Conservation (phyloP, 2,888 invertebrate species). For the Dermolepida albohirtum region DNA sequence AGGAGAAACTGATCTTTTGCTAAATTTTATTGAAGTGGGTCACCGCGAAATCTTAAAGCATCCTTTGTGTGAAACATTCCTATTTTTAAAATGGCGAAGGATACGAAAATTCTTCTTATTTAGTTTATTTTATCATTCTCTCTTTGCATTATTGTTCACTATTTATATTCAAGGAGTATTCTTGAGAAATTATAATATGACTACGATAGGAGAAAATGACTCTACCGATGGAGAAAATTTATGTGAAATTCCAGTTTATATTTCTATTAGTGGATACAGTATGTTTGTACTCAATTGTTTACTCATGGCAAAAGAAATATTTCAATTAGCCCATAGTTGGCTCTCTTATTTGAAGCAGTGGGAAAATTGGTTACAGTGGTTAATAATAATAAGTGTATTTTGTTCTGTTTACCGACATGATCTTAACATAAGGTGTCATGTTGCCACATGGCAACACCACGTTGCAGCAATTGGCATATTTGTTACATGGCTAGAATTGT, state of each 20-base stretch:
- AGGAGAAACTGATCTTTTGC: conserved; percentile 77
- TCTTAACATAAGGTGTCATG: conserved; percentile 53
- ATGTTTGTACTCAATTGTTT: conserved; percentile 74
- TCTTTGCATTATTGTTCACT: conserved; percentile 82
- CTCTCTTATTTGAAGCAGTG: conserved; percentile 80
- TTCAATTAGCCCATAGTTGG: conserved; percentile 81
- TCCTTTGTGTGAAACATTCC: conserved; percentile 86
- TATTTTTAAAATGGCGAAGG: conserved; percentile 84
- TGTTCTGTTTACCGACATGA: conserved; percentile 70
- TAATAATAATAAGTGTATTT: conserved; percentile 79
- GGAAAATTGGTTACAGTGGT: conserved; percentile 88
- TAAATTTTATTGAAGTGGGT: conserved; percentile 83
- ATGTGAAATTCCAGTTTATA: conserved; percentile 54
- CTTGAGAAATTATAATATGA: conserved; percentile 62
- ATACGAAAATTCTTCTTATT: conserved; percentile 86
- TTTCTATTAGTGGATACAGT: conserved; percentile 67
- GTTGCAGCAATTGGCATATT: conserved; percentile 83
- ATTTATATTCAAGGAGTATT: conserved; percentile 76
- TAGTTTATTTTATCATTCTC: conserved; percentile 80
- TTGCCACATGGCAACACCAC: conserved; percentile 80
- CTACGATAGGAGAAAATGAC: background rate
- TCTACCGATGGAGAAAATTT: conserved; percentile 8
- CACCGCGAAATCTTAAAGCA: conserved; percentile 84
- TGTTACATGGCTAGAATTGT: conserved; percentile 84
- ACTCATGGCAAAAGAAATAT: conserved; percentile 79